Evolutionary conservation across 2,888 invertebrate genomes (phyloP).

Genomic region (Melanostoma scalare): DNA sequence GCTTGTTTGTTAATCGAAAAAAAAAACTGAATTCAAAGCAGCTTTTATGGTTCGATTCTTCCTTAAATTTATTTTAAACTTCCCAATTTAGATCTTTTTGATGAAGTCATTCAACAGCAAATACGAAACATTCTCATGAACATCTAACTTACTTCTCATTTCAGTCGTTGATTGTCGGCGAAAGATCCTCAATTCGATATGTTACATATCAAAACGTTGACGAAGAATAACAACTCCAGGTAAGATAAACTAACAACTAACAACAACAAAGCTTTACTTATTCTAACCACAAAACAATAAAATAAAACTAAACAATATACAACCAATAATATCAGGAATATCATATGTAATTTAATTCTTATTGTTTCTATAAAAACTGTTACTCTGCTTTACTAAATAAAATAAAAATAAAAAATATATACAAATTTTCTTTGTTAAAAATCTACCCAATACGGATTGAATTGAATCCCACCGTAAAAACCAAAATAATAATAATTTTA

Average conservation of each 20-base stretch:
- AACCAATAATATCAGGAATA: conserved; percentile 82
- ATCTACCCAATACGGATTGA: conserved; percentile 53
- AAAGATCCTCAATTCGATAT: conserved; percentile 96
- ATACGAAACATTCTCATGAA: conserved; percentile 7
- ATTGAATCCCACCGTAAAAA: conserved; percentile 62
- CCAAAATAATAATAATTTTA: conserved; percentile 23
- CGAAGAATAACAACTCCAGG: conserved; percentile 86
- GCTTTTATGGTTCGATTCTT: neutral
- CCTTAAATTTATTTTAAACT: neutral
- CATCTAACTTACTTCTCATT: conserved; percentile 76
- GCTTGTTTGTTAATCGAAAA: no score
- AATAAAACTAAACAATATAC: conserved; percentile 63
- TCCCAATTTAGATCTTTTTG: neutral
- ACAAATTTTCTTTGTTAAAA: conserved; percentile 1
- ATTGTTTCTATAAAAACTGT: conserved; percentile 65
- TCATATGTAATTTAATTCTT: conserved; percentile 78
- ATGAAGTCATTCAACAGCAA: neutral
- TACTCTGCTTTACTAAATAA: neutral
- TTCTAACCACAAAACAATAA: conserved; percentile 39
- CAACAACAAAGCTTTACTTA: conserved; percentile 13
- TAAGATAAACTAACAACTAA: conserved; percentile 55
- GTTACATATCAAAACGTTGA: conserved; percentile 97
- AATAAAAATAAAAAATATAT: no score
- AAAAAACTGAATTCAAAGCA: no score
- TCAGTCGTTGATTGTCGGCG: conserved; percentile 94